Percentiles rank a stretch among this genome's conserved stretches.
Evolutionary conservation across 1,140 invertebrate genomes (phyloP).

Genomic region (Zaprionus africanus): DNA sequence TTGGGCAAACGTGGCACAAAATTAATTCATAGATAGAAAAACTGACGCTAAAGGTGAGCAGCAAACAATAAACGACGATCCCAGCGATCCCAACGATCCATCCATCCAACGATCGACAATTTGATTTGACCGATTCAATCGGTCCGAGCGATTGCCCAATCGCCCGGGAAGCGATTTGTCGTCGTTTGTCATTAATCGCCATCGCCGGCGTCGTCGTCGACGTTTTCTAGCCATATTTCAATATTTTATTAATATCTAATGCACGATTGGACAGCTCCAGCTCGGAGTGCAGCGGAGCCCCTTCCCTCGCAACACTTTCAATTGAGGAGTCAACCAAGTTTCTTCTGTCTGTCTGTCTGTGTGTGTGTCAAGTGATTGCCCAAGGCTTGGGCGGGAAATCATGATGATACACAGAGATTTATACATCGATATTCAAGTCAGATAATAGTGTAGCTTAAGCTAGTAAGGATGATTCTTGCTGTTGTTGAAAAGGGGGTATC

Average conservation of each 20-base stretch:
- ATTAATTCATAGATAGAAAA: slow-evolving; percentile 53
- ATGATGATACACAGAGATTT: slow-evolving; percentile 28
- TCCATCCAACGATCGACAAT: slow-evolving; percentile 18
- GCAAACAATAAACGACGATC: slow-evolving; percentile 39
- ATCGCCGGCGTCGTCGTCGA: slow-evolving; percentile 7
- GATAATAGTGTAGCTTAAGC: not conserved
- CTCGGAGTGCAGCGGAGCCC: slow-evolving; percentile 1
- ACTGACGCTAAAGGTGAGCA: slow-evolving; percentile 42
- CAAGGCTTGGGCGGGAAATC: slow-evolving; percentile 34
- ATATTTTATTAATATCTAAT: slow-evolving; percentile 64
- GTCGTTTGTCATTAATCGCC: slow-evolving; percentile 48
- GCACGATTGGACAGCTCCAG: slow-evolving; percentile 45
- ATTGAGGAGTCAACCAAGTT: slow-evolving; percentile 15
- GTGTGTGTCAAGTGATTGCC: slow-evolving; percentile 58
- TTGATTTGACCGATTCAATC: slow-evolving; percentile 24
- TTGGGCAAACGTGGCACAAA: slow-evolving; percentile 57
- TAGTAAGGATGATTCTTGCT: no score
- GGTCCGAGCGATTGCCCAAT: slow-evolving; percentile 41
- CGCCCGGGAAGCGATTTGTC: slow-evolving; percentile 51
- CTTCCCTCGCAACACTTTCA: slow-evolving; percentile 22
- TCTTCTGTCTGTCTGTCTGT: slow-evolving; percentile 30
- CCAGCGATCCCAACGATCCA: slow-evolving; percentile 28
- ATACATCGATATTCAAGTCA: slow-evolving; percentile 5
- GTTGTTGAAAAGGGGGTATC: no score
- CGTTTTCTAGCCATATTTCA: slow-evolving; percentile 34